Evolutionary conservation across 2,888 invertebrate genomes (phyloP), one percentile per base, ranked within the genome.

Genomic region (Pyrrhosoma nymphula): DNA sequence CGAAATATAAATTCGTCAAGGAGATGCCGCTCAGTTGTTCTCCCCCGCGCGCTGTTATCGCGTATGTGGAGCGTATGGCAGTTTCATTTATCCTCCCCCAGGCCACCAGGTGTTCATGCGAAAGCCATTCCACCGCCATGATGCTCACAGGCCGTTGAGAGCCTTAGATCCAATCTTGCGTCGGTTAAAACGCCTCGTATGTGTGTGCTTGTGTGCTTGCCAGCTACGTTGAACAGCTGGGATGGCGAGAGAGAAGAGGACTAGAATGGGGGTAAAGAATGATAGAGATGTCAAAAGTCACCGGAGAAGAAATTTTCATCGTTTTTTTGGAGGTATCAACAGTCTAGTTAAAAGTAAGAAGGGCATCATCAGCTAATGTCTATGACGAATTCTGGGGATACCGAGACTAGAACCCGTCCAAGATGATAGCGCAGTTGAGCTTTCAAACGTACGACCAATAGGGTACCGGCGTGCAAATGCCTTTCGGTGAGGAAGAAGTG

Each of bases 1-100:
- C 23, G n/a, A 69, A 47, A 69, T 69, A n/a, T 69, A 69, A 69
- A 69, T 69, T 69, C n/a, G 69, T 69, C 69, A 69, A 69, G 69
- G 26, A 69, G 26, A 69, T 69, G 26, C n/a, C 26, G 8, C 69
- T 20, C 26, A 14, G 4, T 26, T 69, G 69, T 69, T 8, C 26
- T n/a, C 23, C 26, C 69, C 69, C n/a, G 35, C 35, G 16, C 82
- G 82, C 26, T 35, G 82, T 35, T 82, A 82, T 82, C 82, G 82
- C 82, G 4, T 8, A 47, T 8, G 12, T 35, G 82, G 26, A 82
- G n/a, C n/a, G 35, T 82, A 82, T 26, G 82, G 35, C 35, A 30
- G 82, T 82, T 82, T 82, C 35, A 35, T 82, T 82, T 82, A 82
- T 82, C 82, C 82, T 30, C 82, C 14, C 30, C n/a, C 75, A 10